Evolutionary conservation across 2,797 vertebrate genomes (phyloP), one percentile per base, ranked within the genome.

Genomic region (Acipenser transmontanus): DNA sequence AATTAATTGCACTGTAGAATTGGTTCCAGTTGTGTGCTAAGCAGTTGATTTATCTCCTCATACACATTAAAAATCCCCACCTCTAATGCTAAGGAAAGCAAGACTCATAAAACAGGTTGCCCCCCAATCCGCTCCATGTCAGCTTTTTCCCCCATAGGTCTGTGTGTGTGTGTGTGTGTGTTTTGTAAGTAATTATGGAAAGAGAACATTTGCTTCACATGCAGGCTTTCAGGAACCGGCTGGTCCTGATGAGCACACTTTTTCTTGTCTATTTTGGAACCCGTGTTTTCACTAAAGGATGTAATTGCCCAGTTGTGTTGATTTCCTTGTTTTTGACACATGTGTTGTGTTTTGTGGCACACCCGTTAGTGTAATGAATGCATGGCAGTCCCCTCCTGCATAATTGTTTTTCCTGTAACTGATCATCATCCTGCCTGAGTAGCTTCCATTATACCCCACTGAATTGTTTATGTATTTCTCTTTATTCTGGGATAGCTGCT

Each of bases 1-100:
- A 87, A 89, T 90, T 87, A 83, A 85, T 89, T 85, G 86, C 89
- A 86, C 88, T 90, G 87, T 89, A 83, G 89, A 91, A 91, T 91
- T 89, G 88, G 85, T 91, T 91, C 89, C 88, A 90, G 90, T 89
- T 87, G 87, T 47, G 11, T 51, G 66, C 12, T n/a, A 6, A 34
- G 13, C 17, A 77, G 78, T 81, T 87, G 82, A 86, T 87, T 82
- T 83, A 87, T 85, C 85, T 84, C 82, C 84, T 84, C 84, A 13
- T 57, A 13, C 14, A 57, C 12, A 57, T 57, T 7, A 57, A 13
- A 57, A 57, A 57, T 52, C 50, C 54, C 54, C 14, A 7, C 14
- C 54, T 7, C 54, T 57, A 11, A 11, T 4, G 11, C 7, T n/a
- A 57, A n/a, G 7, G 54, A 57, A 57, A 57, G 11, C 54, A 57